Conservation (phyloP, 37 sponge, comb jelly and placozoan species). For the Beroe forskalii region DNA sequence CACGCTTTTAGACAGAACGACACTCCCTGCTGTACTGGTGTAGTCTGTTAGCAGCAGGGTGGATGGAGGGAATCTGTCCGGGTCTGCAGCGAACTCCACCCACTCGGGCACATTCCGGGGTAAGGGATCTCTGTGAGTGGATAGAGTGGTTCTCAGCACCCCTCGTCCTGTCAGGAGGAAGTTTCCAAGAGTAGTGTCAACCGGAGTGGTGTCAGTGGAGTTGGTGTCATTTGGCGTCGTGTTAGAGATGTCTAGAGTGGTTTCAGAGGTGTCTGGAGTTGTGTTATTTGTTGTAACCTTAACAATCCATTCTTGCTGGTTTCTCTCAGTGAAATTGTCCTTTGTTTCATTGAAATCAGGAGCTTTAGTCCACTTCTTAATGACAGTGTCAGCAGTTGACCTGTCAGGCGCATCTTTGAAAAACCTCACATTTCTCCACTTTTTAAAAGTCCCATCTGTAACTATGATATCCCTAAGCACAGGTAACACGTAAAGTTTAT, state of each 20-base stretch:
- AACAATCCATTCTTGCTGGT: neutral
- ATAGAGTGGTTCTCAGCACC: neutral
- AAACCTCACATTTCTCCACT: constrained; percentile 7
- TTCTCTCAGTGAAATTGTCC: too few relatives aligned
- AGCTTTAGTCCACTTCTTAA: neutral
- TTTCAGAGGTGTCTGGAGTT: neutral
- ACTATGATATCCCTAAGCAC: neutral
- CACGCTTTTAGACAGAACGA: constrained; percentile 4
- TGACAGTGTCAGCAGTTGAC: neutral
- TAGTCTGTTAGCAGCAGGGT: neutral
- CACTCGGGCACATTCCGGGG: neutral
- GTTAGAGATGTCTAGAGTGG: too few relatives aligned
- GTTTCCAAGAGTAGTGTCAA: constrained; percentile 8
- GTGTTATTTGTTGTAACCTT: neutral
- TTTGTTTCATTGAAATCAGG: neutral
- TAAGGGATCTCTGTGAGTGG: neutral
- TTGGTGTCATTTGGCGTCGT: too few relatives aligned
- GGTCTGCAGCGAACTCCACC: constrained; percentile 29
- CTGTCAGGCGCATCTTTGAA: neutral
- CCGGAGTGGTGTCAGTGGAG: neutral
- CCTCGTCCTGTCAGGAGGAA: neutral
- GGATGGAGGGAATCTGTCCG: constrained; percentile 21
- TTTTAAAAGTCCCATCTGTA: neutral
- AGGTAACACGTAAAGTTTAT: neutral
- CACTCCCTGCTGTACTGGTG: neutral